Evolutionary conservation across 1,140 invertebrate genomes (phyloP), one percentile per base, ranked within the genome.

Genomic region (Drosophila mayri): DNA sequence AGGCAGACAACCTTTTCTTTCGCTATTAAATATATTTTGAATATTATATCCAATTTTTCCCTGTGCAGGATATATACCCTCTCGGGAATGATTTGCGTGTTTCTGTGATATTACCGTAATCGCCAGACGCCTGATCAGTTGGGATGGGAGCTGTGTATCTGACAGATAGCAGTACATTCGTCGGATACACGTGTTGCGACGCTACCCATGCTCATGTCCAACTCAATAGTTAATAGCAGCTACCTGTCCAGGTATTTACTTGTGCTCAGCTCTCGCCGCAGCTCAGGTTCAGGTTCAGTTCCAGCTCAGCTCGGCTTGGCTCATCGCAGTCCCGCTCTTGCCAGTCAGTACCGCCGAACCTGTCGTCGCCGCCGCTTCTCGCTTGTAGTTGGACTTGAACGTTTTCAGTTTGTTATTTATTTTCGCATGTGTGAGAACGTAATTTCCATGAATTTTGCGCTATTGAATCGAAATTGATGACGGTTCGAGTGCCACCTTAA

Each of bases 381-480:
- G 63, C 57, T 52, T 32, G 58, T 55, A 44, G 44, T 68, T 73
- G 41, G 41, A 63, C 65, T 68, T 63, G 35, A 79, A 67, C 70
- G 47, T 71, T 44, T 76, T 71, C 57, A 61, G 50, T 57, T 59
- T 37, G 32, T 50, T 28, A 72, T 79, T 64, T 47, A 72, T 60
- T 63, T 47, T 66, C 52, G 61, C 47, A 62, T 55, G 66, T 72
- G 75, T 81, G 74, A 81, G 81, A 67, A 76, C 84, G 83, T 82
- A 57, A 79, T 88, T 87, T 88, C 76, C 72, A 76, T 74, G 72
- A 83, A 88, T 80, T 80, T 54, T 88, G 28, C 62, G 83, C 83
- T 67, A 87, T 86, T 82, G 83, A 86, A 88, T 83, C 54, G 72
- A 70, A 87, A 87, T 87, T 87, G 84, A 87, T 88, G 71, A 49